These are phyloP conservation scores for Salvator merianae DNA, from an alignment of 2,113 vertebrate species.

Conservation along the genomic window DNA sequence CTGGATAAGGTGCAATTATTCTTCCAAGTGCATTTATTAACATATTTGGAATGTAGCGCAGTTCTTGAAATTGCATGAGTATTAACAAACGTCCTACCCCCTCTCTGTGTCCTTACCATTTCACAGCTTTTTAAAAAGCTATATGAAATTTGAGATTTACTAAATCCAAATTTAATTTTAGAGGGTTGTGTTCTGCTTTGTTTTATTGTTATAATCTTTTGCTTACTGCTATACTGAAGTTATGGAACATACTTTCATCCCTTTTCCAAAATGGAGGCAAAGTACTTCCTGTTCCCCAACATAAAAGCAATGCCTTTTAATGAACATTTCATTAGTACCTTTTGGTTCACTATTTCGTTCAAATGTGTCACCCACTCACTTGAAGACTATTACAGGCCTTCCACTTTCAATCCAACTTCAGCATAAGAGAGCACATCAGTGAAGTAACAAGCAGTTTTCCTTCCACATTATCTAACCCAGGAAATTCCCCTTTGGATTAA, in stretches of 20 bases:
- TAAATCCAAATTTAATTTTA: not conserved
- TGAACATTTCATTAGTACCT: too few relatives aligned
- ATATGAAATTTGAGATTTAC: not conserved
- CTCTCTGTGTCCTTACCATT: not conserved
- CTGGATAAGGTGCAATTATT: not conserved
- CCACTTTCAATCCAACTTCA: too few relatives aligned
- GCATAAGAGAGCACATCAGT: too few relatives aligned
- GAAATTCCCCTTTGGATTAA: too few relatives aligned
- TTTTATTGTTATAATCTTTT: not conserved
- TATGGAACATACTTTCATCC: not conserved
- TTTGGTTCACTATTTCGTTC: too few relatives aligned
- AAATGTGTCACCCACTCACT: too few relatives aligned
- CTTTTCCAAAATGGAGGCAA: not conserved
- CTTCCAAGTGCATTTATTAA: not conserved
- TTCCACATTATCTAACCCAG: too few relatives aligned
- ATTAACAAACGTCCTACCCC: not conserved
- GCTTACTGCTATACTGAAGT: not conserved
- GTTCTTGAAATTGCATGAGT: not conserved
- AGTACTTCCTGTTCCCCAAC: not conserved
- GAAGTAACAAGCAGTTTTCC: too few relatives aligned
- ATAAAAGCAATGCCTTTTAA: too few relatives aligned
- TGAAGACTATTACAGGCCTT: too few relatives aligned
- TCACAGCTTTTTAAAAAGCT: not conserved
- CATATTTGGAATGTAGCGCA: not conserved
- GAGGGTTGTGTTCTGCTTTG: not conserved